Base-by-base conservation (phyloP, 92 coral and sea anemone genomes). In the Parazoanthus atlanticus region DNA sequence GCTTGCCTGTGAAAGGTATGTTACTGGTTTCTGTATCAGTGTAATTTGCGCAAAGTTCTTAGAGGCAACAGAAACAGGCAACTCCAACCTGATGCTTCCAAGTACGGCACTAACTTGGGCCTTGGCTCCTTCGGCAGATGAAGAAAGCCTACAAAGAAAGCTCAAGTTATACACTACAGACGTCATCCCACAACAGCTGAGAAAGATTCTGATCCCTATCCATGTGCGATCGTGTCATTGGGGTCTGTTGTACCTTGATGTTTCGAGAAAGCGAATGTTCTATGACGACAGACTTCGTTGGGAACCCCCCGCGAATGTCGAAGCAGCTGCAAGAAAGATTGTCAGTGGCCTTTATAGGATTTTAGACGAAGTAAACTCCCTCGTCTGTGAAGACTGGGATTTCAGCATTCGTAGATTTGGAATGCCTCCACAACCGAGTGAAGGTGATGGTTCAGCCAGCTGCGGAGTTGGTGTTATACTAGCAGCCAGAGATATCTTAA, bases 201-300 rank as follows among this genome's bases (percentile, higher is more conserved):
- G 15, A 31, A 29, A 33, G 31, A 73, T 86, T 47, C 23, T 86
- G 29, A 30, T 86, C 12, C 75, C 82, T 16, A 21, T 86, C 15
- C 89, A 86, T 52, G 89, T 86, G 0, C 32, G 31, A 67, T 25
- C 74, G 26, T 75, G 74, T 30, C 89, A 75, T 69, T 86, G 89
- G 89, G 89, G 81, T 25, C 71, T 86, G 16, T 66, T 86, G 3
- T 86, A 49, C 79, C 89, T 86, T 52, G 46, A 86, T 74, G 81
- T 43, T 23, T 9, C 26, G 7, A 33, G 71, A 21, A 74, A 86
- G 41, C 56, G 25, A 36, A 5, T 86, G 21, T 34, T 16, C 47
- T 86, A 86, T 30, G 89, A 86, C 69, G 89, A 75, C 47, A 84
- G 89, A 23, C 83, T 54, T 46, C 38, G 16, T 26, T 82, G 89